Evolutionary conservation across 2,797 vertebrate genomes (phyloP), one percentile per base, ranked within the genome.

Genomic region (Dallia pectoralis): DNA sequence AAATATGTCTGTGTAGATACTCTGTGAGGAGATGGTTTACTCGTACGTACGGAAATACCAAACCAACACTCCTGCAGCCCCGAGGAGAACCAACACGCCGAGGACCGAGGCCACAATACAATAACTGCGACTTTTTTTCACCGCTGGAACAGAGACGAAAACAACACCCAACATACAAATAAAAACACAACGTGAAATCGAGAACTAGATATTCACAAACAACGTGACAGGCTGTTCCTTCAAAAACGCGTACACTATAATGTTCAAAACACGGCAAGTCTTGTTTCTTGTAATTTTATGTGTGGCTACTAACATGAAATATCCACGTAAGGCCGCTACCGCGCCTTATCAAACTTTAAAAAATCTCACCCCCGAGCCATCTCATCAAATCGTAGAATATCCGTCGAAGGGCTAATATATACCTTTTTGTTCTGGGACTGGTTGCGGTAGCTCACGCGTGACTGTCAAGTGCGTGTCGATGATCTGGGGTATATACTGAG

Each of bases 31-130:
- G 36, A 61, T n/a, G 44, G 59, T 59, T 30, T 33, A 25, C 16
- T 56, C n/a, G 36, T 44, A 88, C 96, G 95, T 91, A 98, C 96
- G 71, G 78, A 95, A 96, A 84, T 92, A 95, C 97, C 96, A 97
- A 70, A 95, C 73, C 81, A 97, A 69, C 67, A 89, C 1, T 0
- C 77, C 89, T 0, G 73, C 51, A 19, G 91, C 44, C 3, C 51
- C 87, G n/a, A 89, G 81, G 59, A 88, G 25, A 0, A 80, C 0
- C 0, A 93, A n/a, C 14, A 91, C 12, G 9, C 80, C 9, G 64
- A 85, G 69, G 69, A 90, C 29, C 0, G 16, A 51, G 4, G 86
- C 12, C 16, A 86, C 0, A 30, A 93, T 48, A 0, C 78, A 77
- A 14, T 71, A 86, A 71, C 69, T 91, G 0, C 0, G 5, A 59